Percentiles rank a stretch among this genome's conserved stretches.
These are phyloP conservation scores for Plutella xylostella DNA, from an alignment of 2,888 invertebrate genomes.

Conservation along the genomic window DNA sequence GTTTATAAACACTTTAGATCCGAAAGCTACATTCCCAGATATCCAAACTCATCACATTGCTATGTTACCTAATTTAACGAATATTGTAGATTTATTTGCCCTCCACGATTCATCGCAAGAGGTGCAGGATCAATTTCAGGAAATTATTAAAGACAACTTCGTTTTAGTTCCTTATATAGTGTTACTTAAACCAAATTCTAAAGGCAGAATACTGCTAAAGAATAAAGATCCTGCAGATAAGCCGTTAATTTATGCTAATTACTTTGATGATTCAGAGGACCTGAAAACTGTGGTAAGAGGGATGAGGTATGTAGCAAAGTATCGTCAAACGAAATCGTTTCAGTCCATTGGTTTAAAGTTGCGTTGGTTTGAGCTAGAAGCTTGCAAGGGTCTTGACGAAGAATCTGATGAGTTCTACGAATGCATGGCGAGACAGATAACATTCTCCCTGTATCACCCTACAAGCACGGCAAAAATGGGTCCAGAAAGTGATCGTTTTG, in stretches of 20 bases:
- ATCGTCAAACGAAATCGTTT: conserved; percentile 35
- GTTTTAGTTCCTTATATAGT: conserved; percentile 63
- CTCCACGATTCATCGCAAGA: conserved; percentile 33
- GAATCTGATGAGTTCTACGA: conserved; percentile 31
- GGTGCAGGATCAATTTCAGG: conserved; percentile 25
- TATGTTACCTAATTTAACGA: conserved; percentile 28
- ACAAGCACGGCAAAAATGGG: conserved; percentile 76
- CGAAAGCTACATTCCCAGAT: conserved; percentile 34
- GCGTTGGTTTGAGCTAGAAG: conserved; percentile 38
- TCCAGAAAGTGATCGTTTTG: conserved; percentile 37
- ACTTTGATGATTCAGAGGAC: conserved; percentile 69
- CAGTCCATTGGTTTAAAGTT: conserved; percentile 30
- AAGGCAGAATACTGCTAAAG: conserved; percentile 74
- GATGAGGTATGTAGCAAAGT: conserved; percentile 23
- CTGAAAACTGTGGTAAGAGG: conserved; percentile 33
- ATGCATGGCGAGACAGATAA: conserved; percentile 34
- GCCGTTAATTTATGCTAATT: conserved; percentile 72
- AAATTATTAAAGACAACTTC: conserved; percentile 31
- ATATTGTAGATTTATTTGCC: conserved; percentile 29
- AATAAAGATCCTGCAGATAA: conserved; percentile 66
- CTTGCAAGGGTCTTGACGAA: conserved; percentile 30
- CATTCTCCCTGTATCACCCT: conserved; percentile 76
- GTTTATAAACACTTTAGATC: conserved; percentile 39
- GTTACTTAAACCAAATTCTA: conserved; percentile 75
- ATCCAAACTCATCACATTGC: conserved; percentile 37